Base-by-base conservation (phyloP, 1,140 invertebrate genomes). In the Drosophila simulans region DNA sequence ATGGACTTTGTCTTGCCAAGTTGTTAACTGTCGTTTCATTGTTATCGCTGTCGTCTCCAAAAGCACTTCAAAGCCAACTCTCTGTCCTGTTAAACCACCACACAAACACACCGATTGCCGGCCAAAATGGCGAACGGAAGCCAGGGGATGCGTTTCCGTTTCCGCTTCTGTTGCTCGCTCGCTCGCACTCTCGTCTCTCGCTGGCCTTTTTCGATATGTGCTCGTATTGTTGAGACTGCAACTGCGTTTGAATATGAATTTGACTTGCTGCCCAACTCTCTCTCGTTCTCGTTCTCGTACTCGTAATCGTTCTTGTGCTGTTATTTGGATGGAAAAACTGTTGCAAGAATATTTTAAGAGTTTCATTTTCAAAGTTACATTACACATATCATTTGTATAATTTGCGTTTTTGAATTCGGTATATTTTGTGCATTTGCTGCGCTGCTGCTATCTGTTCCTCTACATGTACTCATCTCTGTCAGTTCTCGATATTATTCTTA, bases 11-110 rank as follows among this genome's bases (percentile, higher is more conserved):
- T 78, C 68, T 74, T 85, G 82, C 77, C 78, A 55, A 78, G 51
- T 78, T 82, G 77, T 83, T 88, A 65, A 82, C 70, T 88, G 78
- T 88, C 80, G 72, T 71, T 80, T 79, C 60, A 58, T 59, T 74
- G 58, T 74, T 82, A 49, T 86, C 77, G 53, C 52, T 78, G 80
- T 79, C 77, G 77, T 69, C 77, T 75, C 66, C 63, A 57, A 70
- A 70, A 70, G 71, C 66, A 81, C 55, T 55, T 70, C 55, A 49
- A 64, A 49, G 73, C 71, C 53, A 49, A 75, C 35, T 49, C 58
- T 60, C 71, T 73, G 56, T 72, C 40, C 49, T 71, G 13, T 22
- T 25, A 34, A 64, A 25, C 48, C 42, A 31, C 13, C 13, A 78
- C 27, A 56, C 37, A 45, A 37, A 77, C 8, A 59, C 40, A 66